Conservation (phyloP, 1,140 invertebrate genomes). For the Drosophila oshimai region DNA sequence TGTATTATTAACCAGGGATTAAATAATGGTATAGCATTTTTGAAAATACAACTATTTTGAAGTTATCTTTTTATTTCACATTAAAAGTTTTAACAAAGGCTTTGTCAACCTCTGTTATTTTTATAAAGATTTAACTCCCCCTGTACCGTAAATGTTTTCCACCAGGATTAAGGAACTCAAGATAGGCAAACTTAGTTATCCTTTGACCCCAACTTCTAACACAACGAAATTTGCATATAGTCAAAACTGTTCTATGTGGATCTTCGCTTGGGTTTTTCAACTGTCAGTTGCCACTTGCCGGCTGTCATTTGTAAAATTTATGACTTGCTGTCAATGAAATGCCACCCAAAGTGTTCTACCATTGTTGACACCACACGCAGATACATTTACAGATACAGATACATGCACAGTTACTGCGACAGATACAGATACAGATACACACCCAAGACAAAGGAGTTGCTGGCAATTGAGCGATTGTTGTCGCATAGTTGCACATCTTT, state of each 20-base stretch:
- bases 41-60: too few relatives aligned
- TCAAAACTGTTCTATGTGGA: conserved; percentile 7
- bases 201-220: neutral
- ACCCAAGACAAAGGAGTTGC: conserved; percentile 14
- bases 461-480: conserved; percentile 48
- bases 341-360: conserved; percentile 68
- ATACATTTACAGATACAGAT: conserved; percentile 16
- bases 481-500: conserved; percentile 76
- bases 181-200: neutral
- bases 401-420: neutral
- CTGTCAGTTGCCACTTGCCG: conserved; percentile 61
- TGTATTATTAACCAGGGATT: too few relatives aligned
- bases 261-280: neutral
- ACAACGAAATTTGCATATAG: conserved; percentile 16
- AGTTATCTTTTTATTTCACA: too few relatives aligned
- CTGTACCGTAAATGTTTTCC: neutral
- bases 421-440: conserved; percentile 12
- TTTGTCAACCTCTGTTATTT: too few relatives aligned
- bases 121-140: too few relatives aligned
- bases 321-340: conserved; percentile 77
- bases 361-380: conserved; percentile 65
- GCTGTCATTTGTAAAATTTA: conserved; percentile 73
- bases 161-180: neutral
- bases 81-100: too few relatives aligned
- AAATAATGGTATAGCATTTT: too few relatives aligned